Percentiles rank a stretch among this genome's conserved stretches.
Evolutionary conservation across 2,888 invertebrate species (phyloP).

Genomic region (Entomobrya multifasciata): DNA sequence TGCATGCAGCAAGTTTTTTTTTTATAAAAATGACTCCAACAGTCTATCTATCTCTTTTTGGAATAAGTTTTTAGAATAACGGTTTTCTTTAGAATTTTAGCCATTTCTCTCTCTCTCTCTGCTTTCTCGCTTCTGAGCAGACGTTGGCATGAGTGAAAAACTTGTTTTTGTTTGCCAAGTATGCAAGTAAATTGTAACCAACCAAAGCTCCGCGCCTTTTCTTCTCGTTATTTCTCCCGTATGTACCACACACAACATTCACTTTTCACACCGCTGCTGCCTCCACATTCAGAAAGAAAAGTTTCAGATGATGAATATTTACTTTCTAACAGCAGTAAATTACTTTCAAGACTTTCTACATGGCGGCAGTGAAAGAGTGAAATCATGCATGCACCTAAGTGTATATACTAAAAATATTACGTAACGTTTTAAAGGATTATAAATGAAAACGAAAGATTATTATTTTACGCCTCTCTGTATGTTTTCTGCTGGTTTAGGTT

Average conservation of each 20-base stretch:
- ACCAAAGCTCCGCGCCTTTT: conserved; percentile 33
- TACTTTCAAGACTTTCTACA: conserved; percentile 69
- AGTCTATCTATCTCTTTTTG: neutral
- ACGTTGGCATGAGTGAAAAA: conserved; percentile 51
- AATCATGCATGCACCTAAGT: conserved; percentile 59
- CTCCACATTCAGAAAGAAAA: conserved; percentile 43
- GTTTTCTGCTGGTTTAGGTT: too few relatives aligned
- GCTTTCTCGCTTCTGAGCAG: too few relatives aligned
- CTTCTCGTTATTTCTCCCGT: conserved; percentile 19
- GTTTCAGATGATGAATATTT: conserved; percentile 72
- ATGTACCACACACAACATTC: neutral
- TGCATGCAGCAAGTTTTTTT: neutral
- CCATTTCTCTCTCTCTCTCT: conserved; percentile 41
- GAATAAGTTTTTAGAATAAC: conserved; percentile 32
- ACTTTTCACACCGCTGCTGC: conserved; percentile 18
- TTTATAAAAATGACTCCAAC: conserved; percentile 39
- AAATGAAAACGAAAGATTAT: conserved; percentile 39
- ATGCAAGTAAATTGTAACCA: conserved; percentile 55
- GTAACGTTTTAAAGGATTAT: conserved; percentile 50
- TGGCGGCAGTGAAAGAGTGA: conserved; percentile 58
- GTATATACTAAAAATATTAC: neutral
- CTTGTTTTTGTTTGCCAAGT: conserved; percentile 70
- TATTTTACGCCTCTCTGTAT: too few relatives aligned
- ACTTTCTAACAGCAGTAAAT: conserved; percentile 72
- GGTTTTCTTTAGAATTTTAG: conserved; percentile 38